Evolutionary conservation across 2,797 vertebrate species (phyloP), one percentile per base, ranked within the genome.

Genomic region (Neopelma chrysocephalum): DNA sequence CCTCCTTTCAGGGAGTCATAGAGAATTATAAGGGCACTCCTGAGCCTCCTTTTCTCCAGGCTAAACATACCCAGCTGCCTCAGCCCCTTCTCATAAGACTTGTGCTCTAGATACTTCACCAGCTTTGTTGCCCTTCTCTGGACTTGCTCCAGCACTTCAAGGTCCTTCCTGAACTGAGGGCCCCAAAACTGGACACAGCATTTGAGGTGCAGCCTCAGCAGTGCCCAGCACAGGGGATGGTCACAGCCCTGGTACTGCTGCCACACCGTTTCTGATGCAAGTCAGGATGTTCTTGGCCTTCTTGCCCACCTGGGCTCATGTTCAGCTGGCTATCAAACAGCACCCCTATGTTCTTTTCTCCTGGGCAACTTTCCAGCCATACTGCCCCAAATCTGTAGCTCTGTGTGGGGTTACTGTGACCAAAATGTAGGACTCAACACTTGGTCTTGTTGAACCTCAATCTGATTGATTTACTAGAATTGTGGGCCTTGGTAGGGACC

Each of bases 401-500:
- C 20, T 23, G 20, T 5, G 12, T 23, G 29, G 40, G 18, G 27
- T 42, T 61, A 21, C 15, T 8, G 12, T 23, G 15, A 3, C 22
- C 7, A 23, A 32, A 26, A 1, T 13, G 12, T 19, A 23, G 6
- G 12, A 42, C 21, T 6, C 20, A 8, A 6, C 42, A 12, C 6
- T 43, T n/a, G 21, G 10, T 29, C 15, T 56, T 29, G 10, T 10
- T 32, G 48, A 62, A 32, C 2, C 1, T 5, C 6, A 29, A 0
- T n/a, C 12, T 43, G 27, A 32, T 16, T 53, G 16, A 34, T 92
- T 61, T 83, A 5, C 15, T 50, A 32, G 23, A 79, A 62, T 2
- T 26, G 6, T 6, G 9, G 5, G 1, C 9, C 43, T 12, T 26
- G 11, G 1, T 20, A 53, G 12, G 3, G 4, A 43, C 4, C 6